Evolutionary conservation across 2,113 vertebrate species (phyloP), one percentile per base, ranked within the genome.

Genomic region (Limnothrissa miodon): DNA sequence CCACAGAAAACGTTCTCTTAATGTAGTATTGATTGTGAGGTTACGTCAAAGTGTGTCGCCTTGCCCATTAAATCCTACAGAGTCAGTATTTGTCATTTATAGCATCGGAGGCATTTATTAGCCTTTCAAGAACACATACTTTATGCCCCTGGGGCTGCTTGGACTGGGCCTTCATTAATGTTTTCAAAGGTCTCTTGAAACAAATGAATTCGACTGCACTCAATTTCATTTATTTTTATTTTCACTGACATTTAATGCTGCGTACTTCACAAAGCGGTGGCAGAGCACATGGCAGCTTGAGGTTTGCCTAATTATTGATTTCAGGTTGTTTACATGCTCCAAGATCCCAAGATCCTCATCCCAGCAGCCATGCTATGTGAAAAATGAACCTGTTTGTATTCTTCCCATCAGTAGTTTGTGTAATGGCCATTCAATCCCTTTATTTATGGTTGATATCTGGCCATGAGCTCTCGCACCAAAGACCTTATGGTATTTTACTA

Each of bases 1-100:
- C 6, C 13, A 79, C 83, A 45, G 48, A 89, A 79, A 9, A 9
- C n/a, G 25, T 85, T 84, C 84, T 78, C 87, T 88, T 90, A 90
- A 92, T 91, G 89, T 89, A 88, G 88, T 93, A 92, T 93, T 84
- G 89, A 91, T 93, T 90, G 84, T 45, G 83, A 81, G 86, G 87
- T 90, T 90, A 45, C 85, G 85, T 90, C 86, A 85, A 39, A 89
- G 84, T n/a, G 33, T 36, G 80, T 82, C 44, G 5, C n/a, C 90
- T 87, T 88, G 84, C 85, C 17, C 89, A 84, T 89, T 91, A 85
- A 87, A 87, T 78, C 66, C 46, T 80, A 51, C 85, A 85, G 39
- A 87, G 89, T 85, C 62, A 33, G 84, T 80, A 78, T 42, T 17
- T 88, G 86, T 85, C 84, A 89, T 88, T 88, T 89, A 83, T 88